Base-by-base conservation (phyloP, 2,888 invertebrate species). In the Fragum sueziense region DNA sequence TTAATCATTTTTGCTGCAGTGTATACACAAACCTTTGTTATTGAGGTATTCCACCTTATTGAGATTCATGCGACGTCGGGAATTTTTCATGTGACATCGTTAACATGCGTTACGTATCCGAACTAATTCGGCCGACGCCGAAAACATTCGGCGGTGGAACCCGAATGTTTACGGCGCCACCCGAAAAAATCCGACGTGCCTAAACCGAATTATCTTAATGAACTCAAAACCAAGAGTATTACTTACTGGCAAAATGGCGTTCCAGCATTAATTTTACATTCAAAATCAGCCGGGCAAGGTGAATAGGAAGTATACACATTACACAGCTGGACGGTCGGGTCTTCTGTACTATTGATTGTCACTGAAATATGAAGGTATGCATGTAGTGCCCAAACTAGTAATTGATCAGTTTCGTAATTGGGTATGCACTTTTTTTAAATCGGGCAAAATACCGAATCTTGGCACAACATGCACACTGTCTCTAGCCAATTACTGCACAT, bases 191-290 rank as follows among this genome's bases (percentile, higher is more conserved):
- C n/a, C 6, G 22, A n/a, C n/a, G n/a, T n/a, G n/a, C n/a, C n/a
- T n/a, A n/a, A n/a, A n/a, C n/a, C n/a, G n/a, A n/a, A n/a, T n/a
- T n/a, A n/a, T n/a, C n/a, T n/a, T n/a, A n/a, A n/a, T n/a, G n/a
- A n/a, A n/a, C n/a, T n/a, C n/a, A 59, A 2, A 29, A 4, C 17
- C 14, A 22, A 33, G 1, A 33, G 0, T 11, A 6, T 2, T 31
- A 33, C 61, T 17, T 61, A 61, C 61, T 7, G n/a, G 17, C 61
- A 61, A 33, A 31, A 33, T 20, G 61, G 61, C 0, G 31, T 61
- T 11, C 61, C 61, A 33, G 27, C 33, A 33, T 22, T 61, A 33
- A 61, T 61, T 33, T 33, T 61, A 31, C 61, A 61, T 33, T 61
- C 61, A 22, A n/a, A 9, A 17, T 29, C 27, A 20, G 61, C 14